These are phyloP conservation scores for Liparis tanakae DNA, from an alignment of 2,797 vertebrate species.

Conservation along the genomic window DNA sequence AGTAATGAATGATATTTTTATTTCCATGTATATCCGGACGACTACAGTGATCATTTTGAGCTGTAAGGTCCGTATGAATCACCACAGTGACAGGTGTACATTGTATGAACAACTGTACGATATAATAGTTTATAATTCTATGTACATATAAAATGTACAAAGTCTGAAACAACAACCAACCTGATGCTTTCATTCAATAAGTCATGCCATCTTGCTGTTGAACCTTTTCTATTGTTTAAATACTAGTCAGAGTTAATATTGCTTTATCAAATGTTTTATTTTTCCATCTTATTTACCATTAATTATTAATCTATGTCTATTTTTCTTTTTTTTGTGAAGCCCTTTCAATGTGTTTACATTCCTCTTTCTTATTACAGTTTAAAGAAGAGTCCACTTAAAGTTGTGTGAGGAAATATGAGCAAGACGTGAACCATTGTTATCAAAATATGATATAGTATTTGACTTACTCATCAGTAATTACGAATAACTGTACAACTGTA, in stretches of 20 bases:
- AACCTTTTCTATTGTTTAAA: background rate
- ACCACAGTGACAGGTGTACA: background rate
- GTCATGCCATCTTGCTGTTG: conserved; percentile 1
- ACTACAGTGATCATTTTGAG: background rate
- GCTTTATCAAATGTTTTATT: background rate
- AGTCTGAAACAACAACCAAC: background rate
- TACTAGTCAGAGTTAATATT: background rate
- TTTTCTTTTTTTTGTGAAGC: background rate
- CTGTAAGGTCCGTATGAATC: background rate
- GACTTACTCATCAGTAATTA: background rate
- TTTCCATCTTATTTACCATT: background rate
- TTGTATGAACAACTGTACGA: background rate
- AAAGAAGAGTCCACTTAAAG: background rate
- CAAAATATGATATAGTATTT: background rate
- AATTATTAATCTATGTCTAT: too few relatives aligned
- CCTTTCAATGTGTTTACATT: too few relatives aligned
- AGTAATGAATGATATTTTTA: background rate
- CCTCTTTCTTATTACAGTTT: background rate
- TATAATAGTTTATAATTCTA: background rate
- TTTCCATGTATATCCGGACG: background rate
- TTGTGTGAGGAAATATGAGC: background rate
- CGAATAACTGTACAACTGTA: background rate
- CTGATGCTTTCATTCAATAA: background rate
- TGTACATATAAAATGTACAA: background rate
- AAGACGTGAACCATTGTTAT: background rate